phyloP scores from a whole-genome alignment of 2,888 invertebrate genomes.

The Eutolmus rufibarbis region DNA sequence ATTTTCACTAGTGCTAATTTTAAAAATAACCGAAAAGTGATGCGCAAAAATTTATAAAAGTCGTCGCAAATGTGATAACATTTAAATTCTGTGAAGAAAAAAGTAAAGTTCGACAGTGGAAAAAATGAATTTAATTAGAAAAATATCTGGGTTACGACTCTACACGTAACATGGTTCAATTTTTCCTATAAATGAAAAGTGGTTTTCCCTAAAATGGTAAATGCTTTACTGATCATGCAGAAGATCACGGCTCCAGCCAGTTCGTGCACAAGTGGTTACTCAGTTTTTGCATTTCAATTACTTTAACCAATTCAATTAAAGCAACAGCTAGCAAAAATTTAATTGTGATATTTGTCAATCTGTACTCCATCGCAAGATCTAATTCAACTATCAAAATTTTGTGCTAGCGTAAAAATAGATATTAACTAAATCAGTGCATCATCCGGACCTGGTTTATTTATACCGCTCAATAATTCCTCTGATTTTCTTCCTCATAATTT shows the following conservation, averaged over 20 bases:
- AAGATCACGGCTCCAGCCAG: slow-evolving; percentile 21
- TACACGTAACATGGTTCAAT: background rate
- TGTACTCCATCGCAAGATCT: background rate
- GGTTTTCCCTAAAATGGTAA: slow-evolving; percentile 21
- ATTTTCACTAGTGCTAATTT: background rate
- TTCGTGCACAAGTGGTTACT: background rate
- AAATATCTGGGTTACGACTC: slow-evolving; percentile 19
- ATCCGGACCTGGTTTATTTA: background rate
- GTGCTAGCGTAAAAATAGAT: background rate
- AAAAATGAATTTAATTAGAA: background rate
- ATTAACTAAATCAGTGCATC: background rate
- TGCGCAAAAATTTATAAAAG: background rate
- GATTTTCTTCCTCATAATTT: background rate
- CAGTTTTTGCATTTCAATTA: slow-evolving; percentile 9
- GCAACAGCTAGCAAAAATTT: background rate
- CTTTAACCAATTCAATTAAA: background rate
- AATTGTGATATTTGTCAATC: background rate
- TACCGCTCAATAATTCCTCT: background rate
- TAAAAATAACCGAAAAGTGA: slow-evolving; percentile 3
- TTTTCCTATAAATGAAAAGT: slow-evolving; percentile 18
- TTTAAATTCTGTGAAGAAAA: background rate
- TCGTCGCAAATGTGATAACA: background rate
- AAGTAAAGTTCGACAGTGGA: background rate
- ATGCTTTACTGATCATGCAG: background rate
- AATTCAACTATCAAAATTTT: background rate